Base-by-base conservation (phyloP, 2,113 vertebrate species). In the Cyprinodon variegatus region DNA sequence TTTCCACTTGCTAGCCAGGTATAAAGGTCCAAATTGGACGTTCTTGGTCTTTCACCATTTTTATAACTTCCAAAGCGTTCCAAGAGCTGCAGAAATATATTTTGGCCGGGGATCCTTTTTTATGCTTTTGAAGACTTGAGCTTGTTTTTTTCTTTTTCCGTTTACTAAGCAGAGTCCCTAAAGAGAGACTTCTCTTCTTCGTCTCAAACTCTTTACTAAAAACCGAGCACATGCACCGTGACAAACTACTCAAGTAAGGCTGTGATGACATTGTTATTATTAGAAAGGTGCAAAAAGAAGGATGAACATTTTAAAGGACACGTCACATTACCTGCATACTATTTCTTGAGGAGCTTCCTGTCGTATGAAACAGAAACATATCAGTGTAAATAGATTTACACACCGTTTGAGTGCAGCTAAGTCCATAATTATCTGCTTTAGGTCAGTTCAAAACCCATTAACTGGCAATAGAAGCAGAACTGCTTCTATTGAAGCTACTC, bases 361-460 rank as follows among this genome's bases (percentile, higher is more conserved):
- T 60, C 61, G 57, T 50, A 75, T 0, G 67, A 39, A 66, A 68
- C 57, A 66, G 62, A 74, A 59, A 66, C 62, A 72, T 11, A 15
- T 65, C 13, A 62, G 61, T 41, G 53, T 46, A 53, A 59, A 74
- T 64, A 20, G 9, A 81, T 63, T 73, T 38, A 73, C 29, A 29
- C 29, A 29, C 29, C 1, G 13, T 77, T 57, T 67, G 50, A 62
- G 60, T 70, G 40, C 50, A 63, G 69, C 29, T 12, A 22, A 74
- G 62, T 65, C 61, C 68, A 60, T 20, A 72, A 83, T 70, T n/a
- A 63, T 80, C 71, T 9, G 66, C 68, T 70, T 39, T 61, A 66
- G 14, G 76, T 86, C 74, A 74, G 65, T 83, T 83, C 48, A 72
- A 78, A 68, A 83, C 68, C 76, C 83, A 83, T 82, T 76, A 83